Conservation (phyloP, 1,140 invertebrate species). For the honey bee (Apis mellifera) region DNA sequence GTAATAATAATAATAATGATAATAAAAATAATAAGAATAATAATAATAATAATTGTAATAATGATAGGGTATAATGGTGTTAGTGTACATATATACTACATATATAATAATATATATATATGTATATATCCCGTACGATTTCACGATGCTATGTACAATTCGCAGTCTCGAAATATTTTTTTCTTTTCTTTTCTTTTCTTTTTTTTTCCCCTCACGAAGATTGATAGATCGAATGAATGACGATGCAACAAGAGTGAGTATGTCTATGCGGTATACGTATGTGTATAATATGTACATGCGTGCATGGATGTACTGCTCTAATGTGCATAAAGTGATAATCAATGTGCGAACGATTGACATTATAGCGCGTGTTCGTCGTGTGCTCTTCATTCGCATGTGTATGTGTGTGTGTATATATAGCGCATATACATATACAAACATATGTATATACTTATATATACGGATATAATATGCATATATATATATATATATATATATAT, state of each 20-base stretch:
- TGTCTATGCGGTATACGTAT: not conserved
- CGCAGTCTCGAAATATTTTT: conserved; percentile 7
- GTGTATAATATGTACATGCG: conserved; percentile 1
- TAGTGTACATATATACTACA: conserved; percentile 51
- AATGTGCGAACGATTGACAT: conserved; percentile 5
- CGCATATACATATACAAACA: not conserved
- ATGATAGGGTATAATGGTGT: conserved; percentile 49
- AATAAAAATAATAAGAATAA: not conserved
- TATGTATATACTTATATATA: conserved; percentile 45
- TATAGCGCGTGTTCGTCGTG: conserved; percentile 46
- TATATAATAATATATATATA: conserved; percentile 25
- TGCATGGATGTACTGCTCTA: not conserved
- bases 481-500: conserved; percentile 52
- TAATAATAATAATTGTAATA: conserved; percentile 46
- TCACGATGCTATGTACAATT: conserved; percentile 38
- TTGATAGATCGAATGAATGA: conserved; percentile 29
- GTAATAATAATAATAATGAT: not conserved
- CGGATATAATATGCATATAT: conserved; percentile 43
- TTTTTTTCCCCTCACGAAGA: not conserved
- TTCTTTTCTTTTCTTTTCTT: not conserved
- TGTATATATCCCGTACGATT: conserved; percentile 6
- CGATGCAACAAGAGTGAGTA: conserved; percentile 33
- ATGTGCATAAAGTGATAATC: conserved; percentile 35
- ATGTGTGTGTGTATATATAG: conserved; percentile 7
- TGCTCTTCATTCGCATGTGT: not conserved